These are phyloP conservation scores for Enteromius argenteus DNA, from an alignment of 2,797 vertebrate genomes.

Conservation along the genomic window DNA sequence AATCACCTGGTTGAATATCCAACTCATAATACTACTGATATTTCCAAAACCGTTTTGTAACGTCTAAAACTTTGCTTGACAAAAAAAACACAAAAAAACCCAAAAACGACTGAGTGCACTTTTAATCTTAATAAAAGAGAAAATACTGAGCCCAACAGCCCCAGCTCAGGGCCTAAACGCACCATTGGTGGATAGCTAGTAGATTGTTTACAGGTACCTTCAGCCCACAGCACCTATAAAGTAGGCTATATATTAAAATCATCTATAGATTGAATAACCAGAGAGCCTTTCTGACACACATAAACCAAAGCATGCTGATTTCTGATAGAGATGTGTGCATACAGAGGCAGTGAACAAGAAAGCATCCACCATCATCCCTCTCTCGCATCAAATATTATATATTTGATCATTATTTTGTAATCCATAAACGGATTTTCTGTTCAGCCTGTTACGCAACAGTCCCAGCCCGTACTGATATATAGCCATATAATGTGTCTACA, in stretches of 20 bases:
- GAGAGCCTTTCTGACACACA: conserved; percentile 19
- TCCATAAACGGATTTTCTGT: neutral
- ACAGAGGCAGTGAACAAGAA: neutral
- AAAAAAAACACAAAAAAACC: neutral
- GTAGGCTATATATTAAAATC: conserved; percentile 13
- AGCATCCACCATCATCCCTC: neutral
- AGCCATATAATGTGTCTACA: conserved; percentile 48
- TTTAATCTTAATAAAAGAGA: neutral
- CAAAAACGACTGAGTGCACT: too few relatives aligned
- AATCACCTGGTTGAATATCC: neutral
- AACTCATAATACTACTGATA: neutral
- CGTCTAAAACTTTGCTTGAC: neutral
- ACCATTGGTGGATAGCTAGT: conserved; percentile 18
- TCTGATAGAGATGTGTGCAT: neutral
- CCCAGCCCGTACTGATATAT: conserved; percentile 29
- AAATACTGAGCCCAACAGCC: neutral
- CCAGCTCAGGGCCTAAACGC: conserved; percentile 21
- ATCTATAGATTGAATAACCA: neutral
- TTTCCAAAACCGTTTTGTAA: neutral
- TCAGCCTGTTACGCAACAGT: conserved; percentile 48
- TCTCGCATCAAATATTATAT: neutral
- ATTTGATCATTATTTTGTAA: conserved; percentile 17
- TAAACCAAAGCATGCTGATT: conserved; percentile 22
- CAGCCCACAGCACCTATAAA: conserved; percentile 14
- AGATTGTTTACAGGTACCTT: conserved; percentile 36